Conservation (phyloP, 1,140 invertebrate genomes). For the Drosophila kohkoa region DNA sequence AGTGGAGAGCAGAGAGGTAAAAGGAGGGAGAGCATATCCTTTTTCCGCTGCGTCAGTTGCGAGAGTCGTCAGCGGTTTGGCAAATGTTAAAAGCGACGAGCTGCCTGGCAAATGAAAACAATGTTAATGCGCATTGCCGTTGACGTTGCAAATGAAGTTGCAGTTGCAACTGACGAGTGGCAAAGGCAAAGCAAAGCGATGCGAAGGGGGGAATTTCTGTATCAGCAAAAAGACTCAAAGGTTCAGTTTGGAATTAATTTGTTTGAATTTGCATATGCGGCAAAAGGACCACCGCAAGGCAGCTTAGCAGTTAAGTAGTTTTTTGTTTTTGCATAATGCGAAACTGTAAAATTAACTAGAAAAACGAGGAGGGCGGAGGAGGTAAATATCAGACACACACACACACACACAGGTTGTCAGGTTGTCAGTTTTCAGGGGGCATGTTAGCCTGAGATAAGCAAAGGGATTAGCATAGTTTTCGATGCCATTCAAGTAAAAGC, state of each 20-base stretch:
- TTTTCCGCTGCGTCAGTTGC: slow-evolving; percentile 72
- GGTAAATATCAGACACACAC: not conserved
- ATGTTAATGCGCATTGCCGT: slow-evolving; percentile 81
- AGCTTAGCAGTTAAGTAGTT: slow-evolving; percentile 79
- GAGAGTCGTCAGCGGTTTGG: slow-evolving; percentile 72
- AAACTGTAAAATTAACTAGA: slow-evolving; percentile 70
- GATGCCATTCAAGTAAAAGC: slow-evolving; percentile 13
- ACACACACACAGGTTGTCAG: slow-evolving; percentile 33
- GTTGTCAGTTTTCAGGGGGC: slow-evolving; percentile 8
- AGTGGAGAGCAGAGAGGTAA: not conserved
- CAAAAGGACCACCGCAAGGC: slow-evolving; percentile 51
- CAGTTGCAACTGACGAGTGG: slow-evolving; percentile 62
- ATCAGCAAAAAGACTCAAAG: slow-evolving; percentile 50
- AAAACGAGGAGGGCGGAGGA: not conserved
- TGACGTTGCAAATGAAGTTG: slow-evolving; percentile 82
- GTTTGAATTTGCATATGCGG: slow-evolving; percentile 79
- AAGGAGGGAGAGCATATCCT: slow-evolving; percentile 24
- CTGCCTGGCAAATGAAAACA: slow-evolving; percentile 74
- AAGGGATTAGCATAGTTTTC: slow-evolving; percentile 51
- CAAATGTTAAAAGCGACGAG: slow-evolving; percentile 59
- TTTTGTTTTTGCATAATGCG: slow-evolving; percentile 76
- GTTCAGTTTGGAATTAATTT: slow-evolving; percentile 80
- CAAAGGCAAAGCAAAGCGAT: not conserved
- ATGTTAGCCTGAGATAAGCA: slow-evolving; percentile 52
- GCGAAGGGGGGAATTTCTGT: not conserved